Percentiles rank a stretch among this genome's conserved stretches.
Evolutionary conservation across 2,113 vertebrate species (phyloP).

Genomic region (Actenoides hombroni): DNA sequence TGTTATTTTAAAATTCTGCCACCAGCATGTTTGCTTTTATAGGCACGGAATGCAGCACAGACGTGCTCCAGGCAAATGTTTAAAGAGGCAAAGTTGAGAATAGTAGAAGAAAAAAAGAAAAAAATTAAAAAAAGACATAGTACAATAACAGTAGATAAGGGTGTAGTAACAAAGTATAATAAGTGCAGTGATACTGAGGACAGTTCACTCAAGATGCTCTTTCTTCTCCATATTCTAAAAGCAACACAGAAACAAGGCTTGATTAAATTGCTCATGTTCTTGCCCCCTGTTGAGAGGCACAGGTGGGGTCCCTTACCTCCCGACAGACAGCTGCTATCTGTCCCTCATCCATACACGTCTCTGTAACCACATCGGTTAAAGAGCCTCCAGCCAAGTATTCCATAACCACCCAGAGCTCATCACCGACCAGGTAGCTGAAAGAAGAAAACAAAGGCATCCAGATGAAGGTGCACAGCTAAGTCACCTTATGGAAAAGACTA

Average conservation of each 20-base stretch:
- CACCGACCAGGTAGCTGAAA: slow-evolving; percentile 93
- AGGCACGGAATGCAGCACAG: not conserved
- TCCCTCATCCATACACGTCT: slow-evolving; percentile 99
- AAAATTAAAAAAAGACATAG: not conserved
- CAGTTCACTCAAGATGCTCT: not conserved
- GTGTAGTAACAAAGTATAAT: not conserved
- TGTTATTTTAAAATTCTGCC: not conserved
- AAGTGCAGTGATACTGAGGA: not conserved
- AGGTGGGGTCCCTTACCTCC: slow-evolving; percentile 80
- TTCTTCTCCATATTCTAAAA: not conserved
- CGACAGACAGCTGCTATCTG: slow-evolving; percentile 98
- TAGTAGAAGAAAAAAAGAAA: not conserved
- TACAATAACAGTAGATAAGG: not conserved
- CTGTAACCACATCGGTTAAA: slow-evolving; percentile 95
- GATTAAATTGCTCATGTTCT: not conserved
- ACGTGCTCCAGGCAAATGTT: not conserved
- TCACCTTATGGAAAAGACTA: not conserved
- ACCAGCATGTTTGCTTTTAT: not conserved
- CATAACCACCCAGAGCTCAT: slow-evolving; percentile 99
- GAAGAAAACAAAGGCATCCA: not conserved
- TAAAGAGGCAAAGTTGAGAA: not conserved
- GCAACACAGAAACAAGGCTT: not conserved
- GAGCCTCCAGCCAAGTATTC: slow-evolving; percentile 97
- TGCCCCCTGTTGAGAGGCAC: not conserved
- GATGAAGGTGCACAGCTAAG: not conserved